Percentiles rank a stretch among this genome's conserved stretches.
Evolutionary conservation across 2,113 vertebrate species (phyloP).

Genomic region (Syrmaticus mikado): DNA sequence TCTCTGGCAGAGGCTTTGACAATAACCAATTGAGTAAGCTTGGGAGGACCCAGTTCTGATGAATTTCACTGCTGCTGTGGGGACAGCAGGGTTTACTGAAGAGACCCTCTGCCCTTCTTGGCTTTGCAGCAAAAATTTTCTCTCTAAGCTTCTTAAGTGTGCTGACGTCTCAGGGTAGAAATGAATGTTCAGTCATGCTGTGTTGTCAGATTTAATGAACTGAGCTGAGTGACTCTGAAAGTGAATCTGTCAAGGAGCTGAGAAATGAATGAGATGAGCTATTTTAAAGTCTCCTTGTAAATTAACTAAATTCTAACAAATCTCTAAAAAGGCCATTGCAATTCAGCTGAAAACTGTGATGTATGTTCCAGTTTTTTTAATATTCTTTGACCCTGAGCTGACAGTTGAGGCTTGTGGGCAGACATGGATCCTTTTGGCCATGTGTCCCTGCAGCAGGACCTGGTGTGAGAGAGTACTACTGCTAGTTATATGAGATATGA

Average conservation of each 20-base stretch:
- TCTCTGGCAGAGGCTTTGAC: neutral
- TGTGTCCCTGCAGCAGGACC: neutral
- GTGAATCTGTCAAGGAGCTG: neutral
- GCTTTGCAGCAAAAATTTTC: neutral
- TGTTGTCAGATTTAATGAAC: neutral
- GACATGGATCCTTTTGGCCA: rapidly evolving
- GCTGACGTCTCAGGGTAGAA: neutral
- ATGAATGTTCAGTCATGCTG: neutral
- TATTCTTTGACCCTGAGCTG: neutral
- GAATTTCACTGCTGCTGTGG: neutral
- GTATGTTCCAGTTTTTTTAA: neutral
- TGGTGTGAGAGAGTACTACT: neutral
- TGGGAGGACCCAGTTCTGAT: neutral
- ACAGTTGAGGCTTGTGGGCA: neutral
- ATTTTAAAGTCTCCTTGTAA: neutral
- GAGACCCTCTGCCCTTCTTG: neutral
- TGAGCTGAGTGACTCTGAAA: neutral
- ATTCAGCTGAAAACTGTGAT: neutral
- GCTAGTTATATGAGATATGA: neutral
- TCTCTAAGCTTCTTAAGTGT: neutral
- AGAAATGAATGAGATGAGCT: neutral
- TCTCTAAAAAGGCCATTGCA: neutral
- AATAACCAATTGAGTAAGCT: neutral
- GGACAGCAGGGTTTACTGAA: neutral
- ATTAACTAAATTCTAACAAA: neutral